phyloP scores from a whole-genome alignment of 92 coral and sea anemone genomes.

The Bergia sp. region DNA sequence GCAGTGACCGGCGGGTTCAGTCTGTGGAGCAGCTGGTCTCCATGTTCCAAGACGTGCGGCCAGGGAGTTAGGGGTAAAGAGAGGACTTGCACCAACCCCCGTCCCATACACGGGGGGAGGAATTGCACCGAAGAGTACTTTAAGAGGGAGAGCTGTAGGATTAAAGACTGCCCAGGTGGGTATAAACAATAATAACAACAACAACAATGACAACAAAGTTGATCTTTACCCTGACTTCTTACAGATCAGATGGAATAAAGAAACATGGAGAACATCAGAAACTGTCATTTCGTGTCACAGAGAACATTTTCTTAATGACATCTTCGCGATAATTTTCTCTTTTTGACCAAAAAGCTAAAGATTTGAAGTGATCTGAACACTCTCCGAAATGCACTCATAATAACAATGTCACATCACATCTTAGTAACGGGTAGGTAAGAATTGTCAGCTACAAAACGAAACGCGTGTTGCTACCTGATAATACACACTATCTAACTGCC shows the following conservation, averaged over 20 bases:
- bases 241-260: no score
- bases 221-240: not conserved
- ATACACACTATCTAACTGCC: no score
- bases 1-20: conserved; percentile 79
- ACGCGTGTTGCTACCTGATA: not conserved
- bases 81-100: conserved; percentile 66
- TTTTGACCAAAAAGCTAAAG: not conserved
- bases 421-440: no score
- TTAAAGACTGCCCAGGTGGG: conserved; percentile 76
- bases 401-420: not conserved
- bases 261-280: no score
- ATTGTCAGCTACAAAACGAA: not conserved
- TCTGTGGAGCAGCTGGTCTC: conserved; percentile 72
- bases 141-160: conserved; percentile 62
- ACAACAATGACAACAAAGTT: no score
- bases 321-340: not conserved
- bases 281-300: not conserved
- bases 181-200: not conserved
- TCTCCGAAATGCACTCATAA: not conserved
- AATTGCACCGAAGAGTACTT: conserved; percentile 63
- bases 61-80: conserved; percentile 58
- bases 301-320: not conserved
- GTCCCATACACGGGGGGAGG: conserved; percentile 72
- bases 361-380: not conserved
- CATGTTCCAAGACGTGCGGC: conserved; percentile 76